phyloP scores from a whole-genome alignment of 1,140 invertebrate genomes.

The Drosophila auraria region DNA sequence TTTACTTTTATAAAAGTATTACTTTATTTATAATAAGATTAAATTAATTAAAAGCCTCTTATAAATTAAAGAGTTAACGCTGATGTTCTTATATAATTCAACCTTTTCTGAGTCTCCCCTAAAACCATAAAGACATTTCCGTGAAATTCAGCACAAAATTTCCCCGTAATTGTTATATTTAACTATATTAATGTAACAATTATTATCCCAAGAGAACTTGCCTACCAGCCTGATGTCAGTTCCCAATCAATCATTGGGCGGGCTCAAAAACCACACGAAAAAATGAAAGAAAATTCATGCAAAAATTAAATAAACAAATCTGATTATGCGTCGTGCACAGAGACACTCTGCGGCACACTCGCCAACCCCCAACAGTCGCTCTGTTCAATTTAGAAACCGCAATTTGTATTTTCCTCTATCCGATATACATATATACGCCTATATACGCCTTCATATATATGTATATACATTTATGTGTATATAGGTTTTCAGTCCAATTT shows the following conservation, averaged over 20 bases:
- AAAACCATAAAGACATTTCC: no score
- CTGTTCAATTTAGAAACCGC: slow-evolving; percentile 76
- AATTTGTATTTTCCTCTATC: slow-evolving; percentile 68
- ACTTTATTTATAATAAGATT: no score
- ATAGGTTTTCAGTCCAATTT: slow-evolving; percentile 64
- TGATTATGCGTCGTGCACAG: slow-evolving; percentile 70
- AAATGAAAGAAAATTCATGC: slow-evolving; percentile 39
- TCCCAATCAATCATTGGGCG: slow-evolving; percentile 43
- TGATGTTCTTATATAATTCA: no score
- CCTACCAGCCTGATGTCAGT: slow-evolving; percentile 8
- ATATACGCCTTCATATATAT: slow-evolving; percentile 19
- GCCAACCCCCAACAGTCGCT: slow-evolving; percentile 18
- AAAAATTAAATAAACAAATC: slow-evolving; percentile 72
- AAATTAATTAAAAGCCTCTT: no score
- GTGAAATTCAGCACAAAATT: no score
- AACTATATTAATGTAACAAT: slow-evolving; percentile 20
- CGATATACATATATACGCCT: slow-evolving; percentile 11
- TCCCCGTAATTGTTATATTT: no score
- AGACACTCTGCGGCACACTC: slow-evolving; percentile 19
- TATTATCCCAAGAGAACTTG: slow-evolving; percentile 6
- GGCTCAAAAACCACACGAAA: slow-evolving; percentile 43
- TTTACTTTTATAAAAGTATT: no score
- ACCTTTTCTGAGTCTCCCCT: no score
- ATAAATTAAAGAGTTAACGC: no score
- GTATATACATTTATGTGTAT: slow-evolving; percentile 4